Conservation (phyloP, 2,888 invertebrate genomes). For the Melanotus villosus region DNA sequence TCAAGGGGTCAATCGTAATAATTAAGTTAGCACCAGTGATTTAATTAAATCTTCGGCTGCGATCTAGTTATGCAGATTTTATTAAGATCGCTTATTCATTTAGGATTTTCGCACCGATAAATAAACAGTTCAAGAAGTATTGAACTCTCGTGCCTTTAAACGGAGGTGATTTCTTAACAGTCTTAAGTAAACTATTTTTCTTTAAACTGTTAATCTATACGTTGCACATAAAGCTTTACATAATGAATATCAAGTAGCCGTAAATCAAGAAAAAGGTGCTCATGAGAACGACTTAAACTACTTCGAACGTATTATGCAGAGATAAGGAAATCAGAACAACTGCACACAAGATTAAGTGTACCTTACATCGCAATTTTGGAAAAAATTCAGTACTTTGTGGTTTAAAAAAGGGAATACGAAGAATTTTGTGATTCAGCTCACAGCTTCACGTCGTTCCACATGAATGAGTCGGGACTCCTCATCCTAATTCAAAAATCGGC, state of each 20-base stretch:
- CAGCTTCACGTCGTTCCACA: constrained; percentile 58
- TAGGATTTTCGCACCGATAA: constrained; percentile 15
- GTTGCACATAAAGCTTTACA: no score
- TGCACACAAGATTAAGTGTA: neutral
- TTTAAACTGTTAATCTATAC: no score
- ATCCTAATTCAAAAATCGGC: constrained; percentile 48
- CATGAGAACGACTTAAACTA: no score
- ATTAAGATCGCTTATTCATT: constrained; percentile 48
- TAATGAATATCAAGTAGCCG: no score
- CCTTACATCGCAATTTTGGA: neutral
- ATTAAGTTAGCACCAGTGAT: constrained; percentile 58
- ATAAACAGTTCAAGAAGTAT: no score
- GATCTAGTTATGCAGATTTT: constrained; percentile 54
- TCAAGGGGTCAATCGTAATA: constrained; percentile 57
- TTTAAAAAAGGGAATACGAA: constrained; percentile 27
- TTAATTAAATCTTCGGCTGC: constrained; percentile 52
- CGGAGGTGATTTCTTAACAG: no score
- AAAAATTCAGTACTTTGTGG: constrained; percentile 8
- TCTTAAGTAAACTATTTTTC: no score
- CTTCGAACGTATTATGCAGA: no score
- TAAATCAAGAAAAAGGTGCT: no score
- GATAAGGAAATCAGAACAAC: no score
- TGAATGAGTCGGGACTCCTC: constrained; percentile 52
- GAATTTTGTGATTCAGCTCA: constrained; percentile 57
- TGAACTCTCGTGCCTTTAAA: no score